Evolutionary conservation across 1,140 invertebrate species (phyloP).

Genomic region (Drosophila suzukii): DNA sequence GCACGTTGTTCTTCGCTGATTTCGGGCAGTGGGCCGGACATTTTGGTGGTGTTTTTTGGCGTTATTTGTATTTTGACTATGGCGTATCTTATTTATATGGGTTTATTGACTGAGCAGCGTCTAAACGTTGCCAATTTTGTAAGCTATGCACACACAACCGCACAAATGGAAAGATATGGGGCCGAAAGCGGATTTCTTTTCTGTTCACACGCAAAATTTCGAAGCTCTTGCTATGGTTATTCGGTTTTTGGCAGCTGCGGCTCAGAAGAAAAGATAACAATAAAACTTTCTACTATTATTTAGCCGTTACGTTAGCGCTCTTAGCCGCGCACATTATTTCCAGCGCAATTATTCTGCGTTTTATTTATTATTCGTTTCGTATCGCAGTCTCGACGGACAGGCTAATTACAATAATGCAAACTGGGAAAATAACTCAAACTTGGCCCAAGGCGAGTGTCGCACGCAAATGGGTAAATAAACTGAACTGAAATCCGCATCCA

Average conservation of each 20-base stretch:
- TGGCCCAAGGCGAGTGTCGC: conserved; percentile 38
- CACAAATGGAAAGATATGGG: conserved; percentile 11
- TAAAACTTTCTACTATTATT: conserved; percentile 78
- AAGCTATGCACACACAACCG: conserved; percentile 10
- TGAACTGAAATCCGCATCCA: conserved; percentile 17
- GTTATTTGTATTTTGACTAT: conserved; percentile 26
- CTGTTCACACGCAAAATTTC: conserved; percentile 60
- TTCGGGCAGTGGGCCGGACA: conserved; percentile 73
- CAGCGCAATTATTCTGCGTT: conserved; percentile 65
- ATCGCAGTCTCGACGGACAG: conserved; percentile 9
- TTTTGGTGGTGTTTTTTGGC: conserved; percentile 46
- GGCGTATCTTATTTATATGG: conserved; percentile 23
- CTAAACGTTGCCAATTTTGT: conserved; percentile 48
- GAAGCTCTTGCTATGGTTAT: conserved; percentile 33
- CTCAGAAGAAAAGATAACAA: conserved; percentile 63
- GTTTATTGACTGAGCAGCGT: conserved; percentile 27
- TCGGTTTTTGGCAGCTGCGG: conserved; percentile 38
- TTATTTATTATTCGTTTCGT: conserved; percentile 37
- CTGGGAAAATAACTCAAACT: conserved; percentile 17
- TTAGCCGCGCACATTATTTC: conserved; percentile 50
- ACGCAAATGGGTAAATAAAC: conserved; percentile 36
- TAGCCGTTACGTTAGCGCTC: conserved; percentile 54
- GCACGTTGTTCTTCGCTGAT: conserved; percentile 68
- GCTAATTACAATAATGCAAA: conserved; percentile 64
- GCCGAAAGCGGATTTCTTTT: conserved; percentile 60